Base-by-base conservation (phyloP, 2,113 vertebrate species). In the Trogon surrucura region DNA sequence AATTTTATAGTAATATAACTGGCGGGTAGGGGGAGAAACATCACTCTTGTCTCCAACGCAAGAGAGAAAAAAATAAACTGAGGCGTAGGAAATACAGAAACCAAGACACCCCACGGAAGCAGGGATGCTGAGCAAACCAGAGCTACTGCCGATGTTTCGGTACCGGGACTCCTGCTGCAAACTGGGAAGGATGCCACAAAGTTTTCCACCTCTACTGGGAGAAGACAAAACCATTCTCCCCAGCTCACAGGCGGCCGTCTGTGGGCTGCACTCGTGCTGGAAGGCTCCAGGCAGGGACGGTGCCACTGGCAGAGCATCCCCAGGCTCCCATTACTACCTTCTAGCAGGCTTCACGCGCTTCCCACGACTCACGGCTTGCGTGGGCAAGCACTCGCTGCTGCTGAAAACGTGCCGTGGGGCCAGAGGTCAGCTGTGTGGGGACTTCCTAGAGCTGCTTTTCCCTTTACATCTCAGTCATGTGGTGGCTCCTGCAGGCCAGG, bases 1-100 rank as follows among this genome's bases (percentile, higher is more conserved):
- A 74, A 92, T 85, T 91, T 93, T 92, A 56, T 23, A 71, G 77
- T 45, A 91, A 86, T 5, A 1, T 58, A 89, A 93, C 38, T 34
- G 64, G 50, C 36, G 67, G 51, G 29, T 25, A 69, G 36, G 58
- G 80, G 80, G 65, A 94, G 66, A 71, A 89, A 34, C 75, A 72
- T 87, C 66, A 29, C 54, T 41, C 85, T 77, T 16, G 38, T 60
- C 75, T 80, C 62, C 82, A 85, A 36, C 2, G 5, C 85, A 81
- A 14, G n/a, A 67, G 44, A 44, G 66, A 57, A 54, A 61, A 62
- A 79, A 60, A 79, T 62, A 88, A 82, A 66, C 19, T 0, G 1
- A 81, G 56, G 72, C 19, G 4, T 38, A 51, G 72, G 62, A 85
- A 85, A 61, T 9, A 16, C 6, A 54, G 79, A 10, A 77, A 79